A percentile compares a stretch with the other conserved stretches of the same genome.
These are phyloP conservation scores for Yponomeuta cagnagella DNA, from an alignment of 2,888 invertebrate species.

Conservation along the genomic window DNA sequence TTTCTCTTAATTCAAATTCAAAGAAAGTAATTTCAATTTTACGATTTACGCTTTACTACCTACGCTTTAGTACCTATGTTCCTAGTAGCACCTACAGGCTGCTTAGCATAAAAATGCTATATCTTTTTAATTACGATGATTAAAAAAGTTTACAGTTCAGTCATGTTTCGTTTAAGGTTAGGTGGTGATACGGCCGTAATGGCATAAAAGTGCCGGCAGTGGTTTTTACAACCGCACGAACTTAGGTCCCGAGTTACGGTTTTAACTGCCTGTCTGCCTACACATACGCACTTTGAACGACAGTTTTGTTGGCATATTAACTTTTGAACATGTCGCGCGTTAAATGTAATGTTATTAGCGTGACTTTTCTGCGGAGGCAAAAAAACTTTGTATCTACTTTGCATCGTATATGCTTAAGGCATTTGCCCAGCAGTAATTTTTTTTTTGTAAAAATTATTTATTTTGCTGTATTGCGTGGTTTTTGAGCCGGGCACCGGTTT, in stretches of 20 bases:
- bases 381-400: no score
- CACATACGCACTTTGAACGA: not conserved
- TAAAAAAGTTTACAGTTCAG: slow-evolving; percentile 8
- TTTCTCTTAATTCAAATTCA: not conserved
- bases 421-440: no score
- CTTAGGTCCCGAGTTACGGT: not conserved
- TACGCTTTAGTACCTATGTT: no score
- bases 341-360: not conserved
- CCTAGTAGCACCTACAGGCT: not conserved
- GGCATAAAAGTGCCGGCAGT: not conserved
- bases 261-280: not conserved
- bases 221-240: slow-evolving; percentile 1
- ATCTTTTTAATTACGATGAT: slow-evolving; percentile 4
- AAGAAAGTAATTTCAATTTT: not conserved
- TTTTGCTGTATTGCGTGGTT: no score
- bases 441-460: no score
- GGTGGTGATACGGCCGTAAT: slow-evolving; percentile 7
- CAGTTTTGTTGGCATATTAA: not conserved
- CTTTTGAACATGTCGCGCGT: not conserved
- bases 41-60: not conserved
- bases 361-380: not conserved
- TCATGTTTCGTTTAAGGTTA: not conserved
- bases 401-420: no score
- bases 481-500: no score
- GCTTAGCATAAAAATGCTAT: not conserved